Conservation (phyloP, 2,888 invertebrate species). For the Tetragonisca angustula region DNA sequence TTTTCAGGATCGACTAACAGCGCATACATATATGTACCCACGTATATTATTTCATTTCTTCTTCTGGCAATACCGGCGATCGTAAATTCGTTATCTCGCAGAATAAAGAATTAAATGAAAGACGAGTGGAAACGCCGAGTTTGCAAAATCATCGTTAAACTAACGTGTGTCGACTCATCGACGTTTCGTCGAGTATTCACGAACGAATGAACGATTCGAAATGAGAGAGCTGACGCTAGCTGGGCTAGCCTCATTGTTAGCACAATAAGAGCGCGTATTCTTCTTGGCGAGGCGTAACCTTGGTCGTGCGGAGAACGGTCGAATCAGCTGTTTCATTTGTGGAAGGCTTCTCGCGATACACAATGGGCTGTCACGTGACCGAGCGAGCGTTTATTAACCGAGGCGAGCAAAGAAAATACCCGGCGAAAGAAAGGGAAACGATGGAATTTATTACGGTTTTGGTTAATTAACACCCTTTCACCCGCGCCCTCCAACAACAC, state of each 20-base stretch:
- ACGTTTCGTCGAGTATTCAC: slow-evolving; percentile 35
- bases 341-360: slow-evolving; percentile 64
- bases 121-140: background rate
- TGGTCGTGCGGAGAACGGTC: slow-evolving; percentile 65
- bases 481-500: slow-evolving; percentile 18
- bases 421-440: slow-evolving; percentile 31
- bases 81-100: background rate
- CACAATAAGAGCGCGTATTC: slow-evolving; percentile 54
- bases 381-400: slow-evolving; percentile 68
- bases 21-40: background rate
- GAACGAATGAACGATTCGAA: slow-evolving; percentile 16
- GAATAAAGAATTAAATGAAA: background rate
- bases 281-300: slow-evolving; percentile 62
- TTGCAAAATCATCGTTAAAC: slow-evolving; percentile 10
- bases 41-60: too few relatives aligned
- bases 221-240: slow-evolving; percentile 36
- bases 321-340: slow-evolving; percentile 73
- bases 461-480: slow-evolving; percentile 35
- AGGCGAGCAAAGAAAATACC: slow-evolving; percentile 30
- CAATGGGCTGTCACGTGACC: slow-evolving; percentile 72
- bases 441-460: slow-evolving; percentile 43
- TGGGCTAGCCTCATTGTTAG: background rate
- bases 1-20: background rate
- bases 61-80: too few relatives aligned
- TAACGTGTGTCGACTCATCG: background rate